A percentile compares a stretch with the other conserved stretches of the same genome.
Evolutionary conservation across 2,888 invertebrate species (phyloP).

Genomic region (Mythimna lalbum): DNA sequence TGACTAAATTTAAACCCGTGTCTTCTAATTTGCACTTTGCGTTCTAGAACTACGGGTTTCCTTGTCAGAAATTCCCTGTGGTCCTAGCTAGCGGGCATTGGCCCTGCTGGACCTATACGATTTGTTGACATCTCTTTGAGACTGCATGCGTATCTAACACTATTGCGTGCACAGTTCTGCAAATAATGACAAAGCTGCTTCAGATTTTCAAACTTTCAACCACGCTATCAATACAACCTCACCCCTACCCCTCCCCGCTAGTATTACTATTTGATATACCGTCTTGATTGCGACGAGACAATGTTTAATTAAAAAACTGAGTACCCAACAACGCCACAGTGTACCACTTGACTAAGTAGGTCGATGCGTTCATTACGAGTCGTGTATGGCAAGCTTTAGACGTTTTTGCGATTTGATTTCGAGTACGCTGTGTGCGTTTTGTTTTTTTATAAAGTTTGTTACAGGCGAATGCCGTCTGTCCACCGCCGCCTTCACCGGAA

Average conservation of each 20-base stretch:
- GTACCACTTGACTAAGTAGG: constrained; percentile 39
- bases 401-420: constrained; percentile 25
- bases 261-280: constrained; percentile 63
- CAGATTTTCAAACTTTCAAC: background rate
- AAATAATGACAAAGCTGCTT: too few relatives aligned
- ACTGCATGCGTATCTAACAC: too few relatives aligned
- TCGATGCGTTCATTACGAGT: constrained; percentile 39
- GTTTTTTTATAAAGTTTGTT: background rate
- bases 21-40: too few relatives aligned
- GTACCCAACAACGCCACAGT: constrained; percentile 20
- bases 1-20: too few relatives aligned
- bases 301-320: constrained; percentile 65
- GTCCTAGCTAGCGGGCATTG: too few relatives aligned
- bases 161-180: too few relatives aligned
- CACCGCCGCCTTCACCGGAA: too few relatives aligned
- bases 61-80: too few relatives aligned
- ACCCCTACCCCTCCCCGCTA: constrained; percentile 16
- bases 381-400: constrained; percentile 24
- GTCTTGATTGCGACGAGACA: constrained; percentile 63
- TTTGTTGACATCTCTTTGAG: too few relatives aligned
- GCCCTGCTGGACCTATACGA: too few relatives aligned
- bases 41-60: too few relatives aligned
- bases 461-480: too few relatives aligned
- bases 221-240: constrained; percentile 41
- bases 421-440: background rate